Evolutionary conservation across 1,140 invertebrate species (phyloP), one percentile per base, ranked within the genome.

Genomic region (Archivesica marissinica): DNA sequence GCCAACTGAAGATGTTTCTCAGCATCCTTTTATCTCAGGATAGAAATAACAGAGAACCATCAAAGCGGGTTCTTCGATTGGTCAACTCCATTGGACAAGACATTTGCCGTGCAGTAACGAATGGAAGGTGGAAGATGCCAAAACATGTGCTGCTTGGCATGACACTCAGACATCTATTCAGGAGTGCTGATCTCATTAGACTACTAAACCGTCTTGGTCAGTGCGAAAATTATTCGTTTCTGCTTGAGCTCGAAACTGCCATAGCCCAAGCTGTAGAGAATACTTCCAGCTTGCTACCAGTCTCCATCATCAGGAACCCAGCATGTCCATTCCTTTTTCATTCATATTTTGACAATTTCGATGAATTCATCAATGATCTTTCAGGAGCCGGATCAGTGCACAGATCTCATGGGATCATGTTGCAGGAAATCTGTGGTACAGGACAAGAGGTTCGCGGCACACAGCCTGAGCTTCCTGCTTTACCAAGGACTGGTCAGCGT

Each of bases 281-380:
- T 30, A 61, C 75, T 2, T 88, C 87, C n/a, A n/a, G n/a, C n/a
- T n/a, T n/a, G n/a, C n/a, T n/a, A 59, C 76, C n/a, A 38, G 11
- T 86, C 0, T 61, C 88, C 38, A 90, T 89, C 17, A 23, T 89
- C 23, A 25, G 80, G n/a, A 25, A 86, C n/a, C n/a, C n/a, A 23
- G 15, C 47, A 47, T 79, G 59, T 38, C 64, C 74, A 33, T 86
- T 82, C 6, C 23, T 88, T 15, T 87, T 90, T 35, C 86, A 88
- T 47, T 85, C 80, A 0, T 82, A 90, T n/a, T 90, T 90, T 75
- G 88, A 87, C 56, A 89, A 88, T 33, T 89, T 88, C 70, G 89
- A 90, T 59, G 79, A 89, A 50, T 41, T 87, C 1, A 11, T 87
- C 2, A 90, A 87, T 50, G 61, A 50, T 54, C 7, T 88, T 13